phyloP scores from a whole-genome alignment of 2,888 invertebrate species.

The Apeira syringaria region DNA sequence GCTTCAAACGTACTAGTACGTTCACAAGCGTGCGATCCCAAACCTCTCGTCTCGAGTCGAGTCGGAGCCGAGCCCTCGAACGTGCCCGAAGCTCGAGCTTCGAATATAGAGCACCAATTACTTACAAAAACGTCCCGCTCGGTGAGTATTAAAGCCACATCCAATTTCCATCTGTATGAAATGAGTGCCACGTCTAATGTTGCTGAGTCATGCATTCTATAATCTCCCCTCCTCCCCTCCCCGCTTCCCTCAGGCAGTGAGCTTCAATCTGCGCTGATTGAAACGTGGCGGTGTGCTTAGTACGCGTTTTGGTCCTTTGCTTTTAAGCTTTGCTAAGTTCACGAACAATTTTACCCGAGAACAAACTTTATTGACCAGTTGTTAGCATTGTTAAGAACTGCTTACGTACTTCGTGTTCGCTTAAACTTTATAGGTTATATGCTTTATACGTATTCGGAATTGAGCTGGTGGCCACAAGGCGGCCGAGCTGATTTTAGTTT shows the following conservation, averaged over 20 bases:
- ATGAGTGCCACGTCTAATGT: conserved; percentile 60
- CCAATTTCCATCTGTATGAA: conserved; percentile 67
- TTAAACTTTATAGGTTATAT: too few species aligned
- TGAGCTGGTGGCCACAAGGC: too few species aligned
- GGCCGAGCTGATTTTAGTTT: too few species aligned
- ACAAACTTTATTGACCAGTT: conserved; percentile 11
- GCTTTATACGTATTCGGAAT: too few species aligned
- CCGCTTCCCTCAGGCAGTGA: conserved; percentile 32
- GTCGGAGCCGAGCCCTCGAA: conserved; percentile 18
- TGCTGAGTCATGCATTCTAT: conserved; percentile 75
- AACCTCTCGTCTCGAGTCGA: conserved; percentile 15
- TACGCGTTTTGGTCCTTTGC: conserved; percentile 49
- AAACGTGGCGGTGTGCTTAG: conserved; percentile 64
- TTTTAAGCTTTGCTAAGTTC: conserved; percentile 20
- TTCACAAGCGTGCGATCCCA: conserved; percentile 13
- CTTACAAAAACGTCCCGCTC: conserved; percentile 48
- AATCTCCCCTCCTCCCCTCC: conserved; percentile 42
- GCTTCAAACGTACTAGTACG: conserved; percentile 10
- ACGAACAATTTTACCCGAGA: conserved; percentile 15
- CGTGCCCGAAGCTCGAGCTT: conserved; percentile 24
- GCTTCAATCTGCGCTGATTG: conserved; percentile 73
- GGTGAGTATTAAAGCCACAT: conserved; percentile 58
- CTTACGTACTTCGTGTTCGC: conserved; percentile 9
- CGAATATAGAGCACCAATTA: conserved; percentile 43
- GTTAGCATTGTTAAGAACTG: conserved; percentile 10